phyloP scores from a whole-genome alignment of 2,797 vertebrate species.

The Aeoliscus strigatus region DNA sequence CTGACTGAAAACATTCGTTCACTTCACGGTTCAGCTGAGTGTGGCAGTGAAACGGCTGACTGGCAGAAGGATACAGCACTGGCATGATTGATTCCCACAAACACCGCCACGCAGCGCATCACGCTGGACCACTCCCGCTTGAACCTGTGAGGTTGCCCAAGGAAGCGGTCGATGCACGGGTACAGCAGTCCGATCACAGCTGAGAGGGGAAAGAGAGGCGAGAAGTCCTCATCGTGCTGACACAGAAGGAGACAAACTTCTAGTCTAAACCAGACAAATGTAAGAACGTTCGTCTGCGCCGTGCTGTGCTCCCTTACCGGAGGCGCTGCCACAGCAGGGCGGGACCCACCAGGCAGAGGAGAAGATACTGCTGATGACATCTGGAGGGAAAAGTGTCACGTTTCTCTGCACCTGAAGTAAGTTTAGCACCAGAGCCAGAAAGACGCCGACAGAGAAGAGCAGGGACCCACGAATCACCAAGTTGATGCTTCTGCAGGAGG shows the following conservation, averaged over 20 bases:
- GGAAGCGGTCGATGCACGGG: slow-evolving; percentile 90
- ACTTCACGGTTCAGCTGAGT: no score
- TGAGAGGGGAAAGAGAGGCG: slow-evolving; percentile 34
- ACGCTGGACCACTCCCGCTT: slow-evolving; percentile 98
- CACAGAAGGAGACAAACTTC: no score
- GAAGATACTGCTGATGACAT: slow-evolving; percentile 92
- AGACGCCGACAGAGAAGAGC: slow-evolving; percentile 90
- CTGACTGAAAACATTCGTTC: no score
- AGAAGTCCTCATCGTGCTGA: no score
- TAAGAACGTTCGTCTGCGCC: no score
- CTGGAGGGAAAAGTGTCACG: slow-evolving; percentile 92
- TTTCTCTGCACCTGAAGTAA: slow-evolving; percentile 94
- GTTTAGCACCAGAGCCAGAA: slow-evolving; percentile 90
- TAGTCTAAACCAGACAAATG: no score
- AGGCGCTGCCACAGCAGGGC: slow-evolving; percentile 89
- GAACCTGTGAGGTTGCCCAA: slow-evolving; percentile 94
- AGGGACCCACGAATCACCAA: slow-evolving; percentile 84
- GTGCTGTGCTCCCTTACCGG: slow-evolving; percentile 72
- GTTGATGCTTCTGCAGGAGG: slow-evolving; percentile 72
- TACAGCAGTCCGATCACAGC: slow-evolving; percentile 91
- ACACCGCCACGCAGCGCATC: slow-evolving; percentile 96
- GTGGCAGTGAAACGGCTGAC: no score
- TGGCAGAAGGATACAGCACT: slow-evolving; percentile 98
- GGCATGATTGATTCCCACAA: slow-evolving; percentile 96
- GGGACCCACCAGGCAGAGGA: slow-evolving; percentile 97